Evolutionary conservation across 2,797 vertebrate genomes (phyloP).

Genomic region (Glossophaga mutica): DNA sequence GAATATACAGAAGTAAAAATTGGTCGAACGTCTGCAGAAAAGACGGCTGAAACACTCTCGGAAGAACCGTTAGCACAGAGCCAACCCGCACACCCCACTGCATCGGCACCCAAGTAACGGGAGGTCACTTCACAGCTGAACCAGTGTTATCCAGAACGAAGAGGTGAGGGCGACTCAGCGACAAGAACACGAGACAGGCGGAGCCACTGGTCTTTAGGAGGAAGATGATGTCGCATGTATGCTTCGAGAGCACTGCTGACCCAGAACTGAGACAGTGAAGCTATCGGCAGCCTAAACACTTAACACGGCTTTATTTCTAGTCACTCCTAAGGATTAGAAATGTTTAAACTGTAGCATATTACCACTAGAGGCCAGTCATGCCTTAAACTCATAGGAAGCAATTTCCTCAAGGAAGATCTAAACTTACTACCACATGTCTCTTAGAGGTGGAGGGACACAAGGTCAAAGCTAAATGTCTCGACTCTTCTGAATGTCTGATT

Average conservation of each 20-base stretch:
- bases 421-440: not conserved
- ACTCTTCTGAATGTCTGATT: not conserved
- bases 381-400: conserved; percentile 59
- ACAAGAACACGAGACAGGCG: not conserved
- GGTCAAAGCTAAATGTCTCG: conserved; percentile 18
- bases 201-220: not conserved
- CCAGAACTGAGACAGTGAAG: not conserved
- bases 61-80: not conserved
- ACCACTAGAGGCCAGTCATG: conserved; percentile 84
- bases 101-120: not conserved
- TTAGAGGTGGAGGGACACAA: not conserved
- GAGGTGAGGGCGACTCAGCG: not conserved
- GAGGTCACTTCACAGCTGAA: not conserved
- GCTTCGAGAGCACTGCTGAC: not conserved
- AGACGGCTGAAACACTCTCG: not conserved
- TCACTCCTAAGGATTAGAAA: not conserved
- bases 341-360: not conserved
- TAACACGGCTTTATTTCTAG: conserved; percentile 12
- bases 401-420: not conserved
- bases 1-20: not conserved
- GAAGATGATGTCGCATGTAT: not conserved
- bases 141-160: not conserved
- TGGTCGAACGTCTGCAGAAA: not conserved
- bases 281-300: not conserved
- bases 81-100: not conserved